Base-by-base conservation (phyloP, 64 coral and sea anemone genomes). In the Montipora efflorescens region DNA sequence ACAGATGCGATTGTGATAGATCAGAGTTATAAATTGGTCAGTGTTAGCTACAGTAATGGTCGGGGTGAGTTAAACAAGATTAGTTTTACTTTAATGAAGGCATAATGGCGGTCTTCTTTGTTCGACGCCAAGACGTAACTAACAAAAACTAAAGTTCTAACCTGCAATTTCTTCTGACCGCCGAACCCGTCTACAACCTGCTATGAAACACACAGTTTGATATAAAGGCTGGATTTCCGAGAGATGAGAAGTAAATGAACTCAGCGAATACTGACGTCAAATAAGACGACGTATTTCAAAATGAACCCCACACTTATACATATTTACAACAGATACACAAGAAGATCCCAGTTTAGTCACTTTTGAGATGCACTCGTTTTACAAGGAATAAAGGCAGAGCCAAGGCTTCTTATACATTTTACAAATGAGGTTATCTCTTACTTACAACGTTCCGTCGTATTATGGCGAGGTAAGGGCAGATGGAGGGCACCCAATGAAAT, bases 201-300 rank as follows among this genome's bases (percentile, higher is more conserved):
- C 43, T 86, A 86, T 86, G 82, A 86, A 86, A 86, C 82, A 86
- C 64, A 86, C 64, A 86, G 64, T 86, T 86, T 71, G 71, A 86
- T 86, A 86, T 46, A 50, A 7, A 86, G 47, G 13, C 81, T 23
- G 9, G 2, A 44, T 13, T 14, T 8, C 22, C 22, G 23, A 18
- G 11, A 44, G 22, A 28, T 44, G 45, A 22, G 11, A 43, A 36
- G 44, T 76, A 14, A 76, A 76, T 11, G 74, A 18, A 36, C 36
- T 36, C 36, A 36, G 36, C 36, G 36, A 2, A 36, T 36, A 67
- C 16, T 43, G 52, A 7, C 4, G 52, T 55, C 52, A 55, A 10
- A 55, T 55, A 55, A 55, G 9, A 55, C 52, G 28, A 36, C 28
- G 28, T 36, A 36, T 36, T 36, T 1, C 1, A 36, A 36, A 36